phyloP scores from a whole-genome alignment of 2,888 invertebrate genomes.

The Drosophila peninsularis region DNA sequence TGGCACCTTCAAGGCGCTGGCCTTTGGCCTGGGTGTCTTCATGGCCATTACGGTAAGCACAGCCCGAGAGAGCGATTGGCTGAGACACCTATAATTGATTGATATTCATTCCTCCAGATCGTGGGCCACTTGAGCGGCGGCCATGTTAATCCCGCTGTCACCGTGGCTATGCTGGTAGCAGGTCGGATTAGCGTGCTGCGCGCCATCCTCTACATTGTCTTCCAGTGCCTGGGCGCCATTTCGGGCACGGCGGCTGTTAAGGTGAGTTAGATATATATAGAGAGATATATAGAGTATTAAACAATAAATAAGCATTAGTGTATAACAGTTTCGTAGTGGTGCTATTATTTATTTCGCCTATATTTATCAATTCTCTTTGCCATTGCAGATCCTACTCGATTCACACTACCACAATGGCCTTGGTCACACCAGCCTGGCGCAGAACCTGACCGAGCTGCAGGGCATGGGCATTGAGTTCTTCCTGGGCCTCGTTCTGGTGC shows the following conservation, averaged over 20 bases:
- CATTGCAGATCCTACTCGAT: slow-evolving; percentile 88
- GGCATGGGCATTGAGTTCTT: slow-evolving; percentile 96
- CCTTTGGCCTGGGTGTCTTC: slow-evolving; percentile 94
- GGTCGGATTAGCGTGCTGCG: slow-evolving; percentile 91
- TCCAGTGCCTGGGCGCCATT: slow-evolving; percentile 93
- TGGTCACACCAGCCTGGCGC: slow-evolving; percentile 89
- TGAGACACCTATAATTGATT: not conserved
- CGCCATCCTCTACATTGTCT: slow-evolving; percentile 91
- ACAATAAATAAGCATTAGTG: too few species aligned
- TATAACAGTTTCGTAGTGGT: too few species aligned
- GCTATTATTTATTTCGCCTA: too few species aligned
- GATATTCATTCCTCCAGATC: slow-evolving; percentile 85
- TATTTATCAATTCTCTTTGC: slow-evolving; percentile 10
- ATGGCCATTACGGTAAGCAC: slow-evolving; percentile 90
- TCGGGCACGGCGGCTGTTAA: slow-evolving; percentile 91
- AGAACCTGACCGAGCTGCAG: slow-evolving; percentile 89
- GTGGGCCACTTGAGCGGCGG: slow-evolving; percentile 95
- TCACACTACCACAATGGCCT: slow-evolving; percentile 87
- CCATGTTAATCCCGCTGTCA: slow-evolving; percentile 97
- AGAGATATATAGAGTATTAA: too few species aligned
- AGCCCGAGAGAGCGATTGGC: not conserved
- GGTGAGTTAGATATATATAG: slow-evolving; percentile 80
- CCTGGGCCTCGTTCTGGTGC: slow-evolving; percentile 93
- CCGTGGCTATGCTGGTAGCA: slow-evolving; percentile 90
- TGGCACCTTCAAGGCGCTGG: slow-evolving; percentile 89